Evolutionary conservation across 2,797 vertebrate species (phyloP).

Genomic region (Chiroxiphia lanceolata): DNA sequence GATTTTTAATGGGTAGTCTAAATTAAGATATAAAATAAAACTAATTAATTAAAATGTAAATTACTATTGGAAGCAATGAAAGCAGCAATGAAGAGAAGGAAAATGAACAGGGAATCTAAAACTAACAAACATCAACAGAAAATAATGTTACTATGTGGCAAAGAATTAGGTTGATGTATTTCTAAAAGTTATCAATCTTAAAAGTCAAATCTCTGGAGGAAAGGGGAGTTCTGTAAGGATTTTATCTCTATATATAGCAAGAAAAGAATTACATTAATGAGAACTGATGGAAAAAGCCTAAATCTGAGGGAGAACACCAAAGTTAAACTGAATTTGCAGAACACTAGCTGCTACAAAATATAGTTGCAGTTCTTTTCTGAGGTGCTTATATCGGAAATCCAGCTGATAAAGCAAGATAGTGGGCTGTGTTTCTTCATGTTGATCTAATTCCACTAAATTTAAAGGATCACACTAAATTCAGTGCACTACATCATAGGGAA

Average conservation of each 20-base stretch:
- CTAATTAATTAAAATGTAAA: constrained; percentile 32
- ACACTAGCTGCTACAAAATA: not conserved
- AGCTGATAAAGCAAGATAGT: not conserved
- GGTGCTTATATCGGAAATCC: not conserved
- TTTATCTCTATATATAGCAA: not conserved
- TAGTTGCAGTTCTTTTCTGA: not conserved
- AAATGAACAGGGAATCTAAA: not conserved
- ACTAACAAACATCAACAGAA: not conserved
- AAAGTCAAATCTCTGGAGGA: not conserved
- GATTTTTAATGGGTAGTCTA: not conserved
- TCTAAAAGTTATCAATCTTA: not conserved
- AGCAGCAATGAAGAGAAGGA: not conserved
- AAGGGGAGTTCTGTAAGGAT: not conserved
- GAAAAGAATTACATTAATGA: not conserved
- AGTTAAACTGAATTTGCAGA: not conserved
- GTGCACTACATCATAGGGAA: rapidly evolving
- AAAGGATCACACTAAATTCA: not conserved
- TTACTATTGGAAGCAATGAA: not conserved
- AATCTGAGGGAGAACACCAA: not conserved
- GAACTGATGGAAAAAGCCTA: not conserved
- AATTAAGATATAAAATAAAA: not conserved
- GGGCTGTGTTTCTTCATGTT: not conserved
- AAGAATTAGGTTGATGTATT: not conserved
- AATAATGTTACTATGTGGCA: not conserved
- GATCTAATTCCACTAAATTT: not conserved